Evolutionary conservation across 2,888 invertebrate genomes (phyloP).

Genomic region (Acrobasis consociella): DNA sequence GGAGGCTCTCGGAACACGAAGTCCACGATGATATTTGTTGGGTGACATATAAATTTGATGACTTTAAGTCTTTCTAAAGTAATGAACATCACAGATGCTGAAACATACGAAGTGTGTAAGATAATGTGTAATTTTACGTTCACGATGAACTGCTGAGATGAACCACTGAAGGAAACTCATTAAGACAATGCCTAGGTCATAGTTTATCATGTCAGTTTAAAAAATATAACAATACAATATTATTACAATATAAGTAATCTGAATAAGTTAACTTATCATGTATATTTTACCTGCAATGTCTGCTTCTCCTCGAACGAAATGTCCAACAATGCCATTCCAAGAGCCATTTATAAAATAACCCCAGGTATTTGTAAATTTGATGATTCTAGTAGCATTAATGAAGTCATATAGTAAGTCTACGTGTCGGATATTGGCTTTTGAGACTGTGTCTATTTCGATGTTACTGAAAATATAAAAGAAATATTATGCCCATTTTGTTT

Average conservation of each 20-base stretch:
- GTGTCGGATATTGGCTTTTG: constrained; percentile 45
- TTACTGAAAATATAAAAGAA: not conserved
- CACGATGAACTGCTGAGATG: no score
- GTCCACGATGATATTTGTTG: not conserved
- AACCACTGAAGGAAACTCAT: no score
- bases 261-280: not conserved
- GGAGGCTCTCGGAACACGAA: constrained; percentile 84
- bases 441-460: constrained; percentile 35
- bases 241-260: not conserved
- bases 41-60: constrained; percentile 3
- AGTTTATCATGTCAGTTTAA: no score
- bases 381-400: constrained; percentile 49
- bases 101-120: not conserved
- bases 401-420: constrained; percentile 49
- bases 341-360: constrained; percentile 58
- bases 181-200: no score
- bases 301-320: constrained; percentile 46
- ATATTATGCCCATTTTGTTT: not conserved
- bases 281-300: constrained; percentile 52
- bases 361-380: constrained; percentile 54
- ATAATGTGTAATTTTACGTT: not conserved
- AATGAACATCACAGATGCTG: constrained; percentile 16
- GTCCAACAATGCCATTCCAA: constrained; percentile 62
- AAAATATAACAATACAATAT: not conserved
- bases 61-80: not conserved